Evolutionary conservation across 2,797 vertebrate genomes (phyloP).

Genomic region (Caiman crocodilus): DNA sequence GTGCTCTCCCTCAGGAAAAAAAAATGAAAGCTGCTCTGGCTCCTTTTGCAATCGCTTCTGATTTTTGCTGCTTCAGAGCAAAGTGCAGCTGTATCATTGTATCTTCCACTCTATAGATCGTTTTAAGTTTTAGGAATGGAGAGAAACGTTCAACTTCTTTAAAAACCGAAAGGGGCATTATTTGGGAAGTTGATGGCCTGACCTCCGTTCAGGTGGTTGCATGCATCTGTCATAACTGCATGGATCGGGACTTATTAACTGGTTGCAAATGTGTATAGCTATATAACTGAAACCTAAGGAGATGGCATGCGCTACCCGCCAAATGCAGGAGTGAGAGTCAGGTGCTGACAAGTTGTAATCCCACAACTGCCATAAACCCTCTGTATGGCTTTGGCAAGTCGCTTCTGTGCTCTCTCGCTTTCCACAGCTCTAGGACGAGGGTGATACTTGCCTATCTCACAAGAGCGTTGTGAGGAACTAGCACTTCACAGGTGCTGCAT

Average conservation of each 20-base stretch:
- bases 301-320: not conserved
- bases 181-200: not conserved
- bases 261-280: constrained; percentile 12
- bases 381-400: constrained; percentile 30
- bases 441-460: not conserved
- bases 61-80: constrained; percentile 72
- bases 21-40: constrained; percentile 67
- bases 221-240: not conserved
- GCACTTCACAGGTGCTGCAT: not conserved
- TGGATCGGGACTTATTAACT: not conserved
- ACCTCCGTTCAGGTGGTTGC: not conserved
- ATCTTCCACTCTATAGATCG: constrained; percentile 50
- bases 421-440: not conserved
- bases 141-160: not conserved
- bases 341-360: not conserved
- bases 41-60: constrained; percentile 62
- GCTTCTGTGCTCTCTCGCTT: not conserved
- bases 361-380: constrained; percentile 22
- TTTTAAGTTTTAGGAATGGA: constrained; percentile 18
- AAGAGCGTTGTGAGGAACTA: not conserved
- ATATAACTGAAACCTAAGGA: not conserved
- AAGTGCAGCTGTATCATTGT: constrained; percentile 65
- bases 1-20: constrained; percentile 73
- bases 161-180: constrained; percentile 18
- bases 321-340: not conserved